Conservation (phyloP, 2,113 vertebrate genomes). For the Bujurquina vittata region DNA sequence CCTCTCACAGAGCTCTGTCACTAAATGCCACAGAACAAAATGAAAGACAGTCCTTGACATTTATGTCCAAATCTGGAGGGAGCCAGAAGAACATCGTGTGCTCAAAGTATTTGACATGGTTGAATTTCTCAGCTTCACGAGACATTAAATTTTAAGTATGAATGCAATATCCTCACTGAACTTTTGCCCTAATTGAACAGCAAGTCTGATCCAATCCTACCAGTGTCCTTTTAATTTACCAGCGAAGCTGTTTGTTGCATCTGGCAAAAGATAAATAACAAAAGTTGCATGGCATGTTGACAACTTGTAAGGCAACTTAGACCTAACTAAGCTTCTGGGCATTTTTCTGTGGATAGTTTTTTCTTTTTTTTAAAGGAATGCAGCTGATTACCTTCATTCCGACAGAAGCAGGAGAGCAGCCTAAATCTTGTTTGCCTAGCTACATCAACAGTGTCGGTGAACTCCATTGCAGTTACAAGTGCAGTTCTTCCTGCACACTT, state of each 20-base stretch:
- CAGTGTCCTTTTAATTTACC: neutral
- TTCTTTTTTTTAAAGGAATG: neutral
- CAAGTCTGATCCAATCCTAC: neutral
- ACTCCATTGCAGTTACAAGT: too few relatives aligned
- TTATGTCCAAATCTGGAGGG: constrained; percentile 37
- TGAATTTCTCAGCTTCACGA: neutral
- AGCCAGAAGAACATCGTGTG: constrained; percentile 18
- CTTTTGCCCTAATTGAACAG: neutral
- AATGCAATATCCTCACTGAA: neutral
- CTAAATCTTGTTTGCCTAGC: too few relatives aligned
- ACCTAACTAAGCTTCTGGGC: neutral
- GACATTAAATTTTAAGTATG: neutral
- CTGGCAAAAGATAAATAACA: neutral
- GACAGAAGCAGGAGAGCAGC: too few relatives aligned
- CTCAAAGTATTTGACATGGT: constrained; percentile 3
- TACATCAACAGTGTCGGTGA: too few relatives aligned
- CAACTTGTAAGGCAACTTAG: neutral
- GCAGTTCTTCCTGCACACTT: neutral
- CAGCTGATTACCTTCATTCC: too few relatives aligned
- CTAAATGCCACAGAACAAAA: constrained; percentile 24
- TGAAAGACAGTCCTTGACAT: constrained; percentile 53
- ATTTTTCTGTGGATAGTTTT: neutral
- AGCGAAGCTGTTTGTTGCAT: neutral
- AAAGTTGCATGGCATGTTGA: neutral
- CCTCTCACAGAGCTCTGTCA: constrained; percentile 14